phyloP scores from a whole-genome alignment of 2,797 vertebrate species.

The Craterocephalus amniculus region DNA sequence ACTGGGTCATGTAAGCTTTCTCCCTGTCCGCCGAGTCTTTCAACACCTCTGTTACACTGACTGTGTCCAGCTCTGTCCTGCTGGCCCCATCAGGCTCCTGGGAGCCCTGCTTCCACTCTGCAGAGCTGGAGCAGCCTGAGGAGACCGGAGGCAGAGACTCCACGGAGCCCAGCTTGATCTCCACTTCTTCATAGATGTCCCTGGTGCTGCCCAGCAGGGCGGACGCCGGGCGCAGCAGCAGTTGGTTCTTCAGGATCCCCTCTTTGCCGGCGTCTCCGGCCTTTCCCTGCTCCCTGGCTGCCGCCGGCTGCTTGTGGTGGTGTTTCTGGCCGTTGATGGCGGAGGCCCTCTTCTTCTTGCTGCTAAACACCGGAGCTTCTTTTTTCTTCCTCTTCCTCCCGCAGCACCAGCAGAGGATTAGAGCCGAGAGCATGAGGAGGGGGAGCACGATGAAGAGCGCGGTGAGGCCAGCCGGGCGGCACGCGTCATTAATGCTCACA shows the following conservation, averaged over 20 bases:
- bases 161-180: constrained; percentile 83
- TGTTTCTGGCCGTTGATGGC: constrained; percentile 75
- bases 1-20: constrained; percentile 89
- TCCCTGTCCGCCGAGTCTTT: constrained; percentile 89
- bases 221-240: constrained; percentile 77
- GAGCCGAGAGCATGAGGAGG: constrained; percentile 75
- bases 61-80: constrained; percentile 81
- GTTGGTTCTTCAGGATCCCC: constrained; percentile 80
- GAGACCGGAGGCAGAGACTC: constrained; percentile 70
- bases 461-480: constrained; percentile 80
- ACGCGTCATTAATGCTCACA: constrained; percentile 73
- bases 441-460: constrained; percentile 88
- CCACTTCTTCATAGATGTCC: constrained; percentile 90
- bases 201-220: constrained; percentile 80
- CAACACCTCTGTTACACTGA: constrained; percentile 90
- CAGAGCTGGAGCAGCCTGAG: constrained; percentile 47
- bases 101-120: constrained; percentile 52
- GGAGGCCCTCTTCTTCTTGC: constrained; percentile 66
- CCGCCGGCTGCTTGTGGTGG: constrained; percentile 41
- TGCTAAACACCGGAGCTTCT: constrained; percentile 57
- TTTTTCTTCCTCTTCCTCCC: constrained; percentile 80
- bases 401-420: constrained; percentile 87
- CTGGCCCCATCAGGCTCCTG: constrained; percentile 60
- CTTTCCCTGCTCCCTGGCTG: constrained; percentile 20
- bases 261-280: constrained; percentile 52